Percentiles rank a stretch among this genome's conserved stretches.
Conservation (phyloP, 2,888 invertebrate species). For the Epinotia ramella region DNA sequence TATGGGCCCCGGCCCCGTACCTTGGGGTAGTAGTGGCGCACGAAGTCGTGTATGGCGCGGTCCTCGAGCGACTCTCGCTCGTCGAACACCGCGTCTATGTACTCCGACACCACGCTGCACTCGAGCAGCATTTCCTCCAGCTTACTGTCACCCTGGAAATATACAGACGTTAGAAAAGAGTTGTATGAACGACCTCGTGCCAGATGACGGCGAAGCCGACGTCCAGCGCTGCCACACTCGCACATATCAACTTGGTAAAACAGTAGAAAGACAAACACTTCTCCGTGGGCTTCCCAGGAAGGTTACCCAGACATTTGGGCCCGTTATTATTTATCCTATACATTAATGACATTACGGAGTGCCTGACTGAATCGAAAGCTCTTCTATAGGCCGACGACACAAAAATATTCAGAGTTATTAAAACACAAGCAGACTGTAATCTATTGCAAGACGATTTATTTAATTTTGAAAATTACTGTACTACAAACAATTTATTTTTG, state of each 20-base stretch:
- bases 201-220: neutral
- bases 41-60: constrained; percentile 93
- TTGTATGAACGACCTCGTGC: neutral
- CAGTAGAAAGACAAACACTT: too few relatives aligned
- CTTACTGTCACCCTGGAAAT: constrained; percentile 89
- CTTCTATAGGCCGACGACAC: too few relatives aligned
- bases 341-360: too few relatives aligned
- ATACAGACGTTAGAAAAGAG: neutral
- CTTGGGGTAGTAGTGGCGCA: constrained; percentile 96
- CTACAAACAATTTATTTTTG: too few relatives aligned
- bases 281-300: too few relatives aligned
- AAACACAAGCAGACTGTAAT: too few relatives aligned
- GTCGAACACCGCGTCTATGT: constrained; percentile 94
- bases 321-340: too few relatives aligned
- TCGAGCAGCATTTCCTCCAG: constrained; percentile 92
- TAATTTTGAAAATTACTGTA: too few relatives aligned
- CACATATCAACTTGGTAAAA: constrained; percentile 17
- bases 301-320: too few relatives aligned
- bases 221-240: neutral
- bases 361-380: too few relatives aligned
- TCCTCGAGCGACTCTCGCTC: constrained; percentile 94
- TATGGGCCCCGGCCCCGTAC: constrained; percentile 68
- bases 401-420: too few relatives aligned
- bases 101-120: constrained; percentile 94
- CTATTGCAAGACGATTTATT: too few relatives aligned